Base-by-base conservation (phyloP, 2,113 vertebrate species). In the Gobio gobio region DNA sequence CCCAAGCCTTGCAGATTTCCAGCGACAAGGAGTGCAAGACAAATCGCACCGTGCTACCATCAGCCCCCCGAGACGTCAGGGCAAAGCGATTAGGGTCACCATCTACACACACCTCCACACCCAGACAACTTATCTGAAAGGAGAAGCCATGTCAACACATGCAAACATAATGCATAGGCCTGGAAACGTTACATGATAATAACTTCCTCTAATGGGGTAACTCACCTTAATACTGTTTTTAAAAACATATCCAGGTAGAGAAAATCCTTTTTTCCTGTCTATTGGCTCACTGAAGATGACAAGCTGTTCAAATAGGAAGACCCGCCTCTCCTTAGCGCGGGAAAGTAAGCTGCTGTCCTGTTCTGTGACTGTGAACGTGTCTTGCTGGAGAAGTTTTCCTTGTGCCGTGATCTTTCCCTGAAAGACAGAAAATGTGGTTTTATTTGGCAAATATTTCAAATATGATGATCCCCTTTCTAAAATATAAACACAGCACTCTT, bases 301-400 rank as follows among this genome's bases (percentile, higher is more conserved):
- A 22, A 98, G 93, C 94, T 98, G 97, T 91, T 98, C 97, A 87
- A 98, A 98, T 85, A 98, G 95, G 90, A 98, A 98, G 91, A 97
- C 93, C 0, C 96, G 94, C 66, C 97, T 95, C 87, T 97, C 96
- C 81, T 96, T 96, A 75, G 95, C 92, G 10, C 97, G 94, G 51
- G 96, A 95, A 85, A 97, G 94, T 45, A 97, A 94, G 86, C 95
- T 89, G 43, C 93, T 90, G 88, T 97, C 97, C 36, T 96, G 96
- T 87, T 98, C 97, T 0, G 87, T 93, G 29, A 97, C 95, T 64
- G 91, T 95, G 90, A 98, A 97, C 16, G 97, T 98, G 91, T 97
- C 96, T 89, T 98, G 97, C 87, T 96, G 96, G 87, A 97, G 94
- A 83, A 98, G 94, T 89, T 98, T 97, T 61, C 97, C 97, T 91